phyloP scores from a whole-genome alignment of 2,888 invertebrate genomes.

The Phaedon cochleariae region DNA sequence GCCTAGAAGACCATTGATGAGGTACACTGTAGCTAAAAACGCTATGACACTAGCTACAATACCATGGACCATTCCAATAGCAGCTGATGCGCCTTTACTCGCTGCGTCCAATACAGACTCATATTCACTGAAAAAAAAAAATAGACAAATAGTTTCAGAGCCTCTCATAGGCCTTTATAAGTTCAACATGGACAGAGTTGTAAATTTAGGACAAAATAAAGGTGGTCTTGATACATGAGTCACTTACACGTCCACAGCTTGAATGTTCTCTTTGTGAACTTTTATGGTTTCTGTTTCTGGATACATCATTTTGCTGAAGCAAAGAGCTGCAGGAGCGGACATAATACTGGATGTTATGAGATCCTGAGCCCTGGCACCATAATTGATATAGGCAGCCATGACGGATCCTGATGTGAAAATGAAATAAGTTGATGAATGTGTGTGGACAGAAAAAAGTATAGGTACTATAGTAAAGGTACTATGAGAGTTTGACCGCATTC shows the following conservation, averaged over 20 bases:
- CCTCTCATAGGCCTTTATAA: too few species aligned
- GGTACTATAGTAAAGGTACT: too few species aligned
- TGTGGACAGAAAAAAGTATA: too few species aligned
- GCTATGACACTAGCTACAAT: constrained; percentile 93
- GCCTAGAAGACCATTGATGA: constrained; percentile 80
- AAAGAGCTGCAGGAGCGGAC: constrained; percentile 94
- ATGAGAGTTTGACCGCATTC: too few species aligned
- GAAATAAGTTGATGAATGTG: too few species aligned
- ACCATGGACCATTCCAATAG: constrained; percentile 81
- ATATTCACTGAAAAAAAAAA: constrained; percentile 71
- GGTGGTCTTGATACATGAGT: too few species aligned
- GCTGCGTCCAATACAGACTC: constrained; percentile 90
- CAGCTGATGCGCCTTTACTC: constrained; percentile 85
- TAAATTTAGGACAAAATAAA: too few species aligned
- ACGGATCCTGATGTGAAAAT: constrained; percentile 71
- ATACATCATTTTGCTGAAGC: constrained; percentile 88
- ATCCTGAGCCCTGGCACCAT: constrained; percentile 88
- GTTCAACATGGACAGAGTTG: not conserved
- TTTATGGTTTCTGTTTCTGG: constrained; percentile 88
- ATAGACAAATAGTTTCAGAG: too few species aligned
- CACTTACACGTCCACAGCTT: constrained; percentile 65
- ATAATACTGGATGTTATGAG: constrained; percentile 93
- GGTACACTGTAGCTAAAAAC: constrained; percentile 87
- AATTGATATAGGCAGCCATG: constrained; percentile 89
- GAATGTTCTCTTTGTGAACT: constrained; percentile 79